Evolutionary conservation across 2,797 vertebrate species (phyloP).

Genomic region (Etheostoma perlongum): DNA sequence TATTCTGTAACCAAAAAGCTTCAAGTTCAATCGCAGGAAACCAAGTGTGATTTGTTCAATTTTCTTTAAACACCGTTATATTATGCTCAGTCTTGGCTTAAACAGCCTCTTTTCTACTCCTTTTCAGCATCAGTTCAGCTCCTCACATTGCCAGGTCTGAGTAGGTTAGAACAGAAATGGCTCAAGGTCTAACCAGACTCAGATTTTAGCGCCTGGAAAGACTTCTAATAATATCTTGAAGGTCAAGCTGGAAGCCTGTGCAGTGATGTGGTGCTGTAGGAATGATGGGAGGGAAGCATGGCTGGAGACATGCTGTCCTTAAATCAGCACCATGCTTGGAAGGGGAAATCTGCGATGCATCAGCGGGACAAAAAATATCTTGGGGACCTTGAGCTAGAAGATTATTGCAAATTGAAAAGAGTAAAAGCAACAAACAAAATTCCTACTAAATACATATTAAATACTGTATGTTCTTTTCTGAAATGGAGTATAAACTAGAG

Average conservation of each 20-base stretch:
- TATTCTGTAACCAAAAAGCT: too few species aligned
- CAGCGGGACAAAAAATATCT: background rate
- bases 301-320: conserved; percentile 52
- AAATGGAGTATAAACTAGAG: too few species aligned
- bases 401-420: background rate
- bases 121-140: background rate
- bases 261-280: conserved; percentile 63
- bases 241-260: conserved; percentile 60
- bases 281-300: conserved; percentile 55
- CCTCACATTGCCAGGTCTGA: conserved; percentile 7
- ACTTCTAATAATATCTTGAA: conserved; percentile 72
- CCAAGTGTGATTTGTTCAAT: too few species aligned
- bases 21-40: too few species aligned
- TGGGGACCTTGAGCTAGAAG: background rate
- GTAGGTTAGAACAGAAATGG: conserved; percentile 17
- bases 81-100: background rate
- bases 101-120: too few species aligned
- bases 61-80: background rate
- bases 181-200: conserved; percentile 59
- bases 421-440: background rate
- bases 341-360: conserved; percentile 4
- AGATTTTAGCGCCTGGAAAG: conserved; percentile 47
- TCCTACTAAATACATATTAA: background rate
- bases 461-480: background rate
- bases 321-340: conserved; percentile 36